Base-by-base conservation (phyloP, 2,888 invertebrate genomes). In the Sesamia inferens region DNA sequence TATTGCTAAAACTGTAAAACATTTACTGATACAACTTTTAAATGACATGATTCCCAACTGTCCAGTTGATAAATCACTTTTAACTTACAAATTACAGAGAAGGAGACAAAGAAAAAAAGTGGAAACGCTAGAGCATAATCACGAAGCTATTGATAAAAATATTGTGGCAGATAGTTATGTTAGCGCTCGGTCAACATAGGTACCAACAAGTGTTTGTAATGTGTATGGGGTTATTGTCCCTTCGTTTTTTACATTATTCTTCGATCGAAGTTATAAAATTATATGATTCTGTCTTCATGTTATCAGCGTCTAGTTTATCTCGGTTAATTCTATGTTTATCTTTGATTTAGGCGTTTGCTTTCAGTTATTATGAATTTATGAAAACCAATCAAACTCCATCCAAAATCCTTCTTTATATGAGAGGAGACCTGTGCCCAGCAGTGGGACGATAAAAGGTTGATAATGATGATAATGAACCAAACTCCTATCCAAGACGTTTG, bases 191-290 rank as follows among this genome's bases (percentile, higher is more conserved):
- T 54, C 72, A 69, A 76, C 82, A 69, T 55, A 54, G 63, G 59
- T 72, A 54, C 58, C 68, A 85, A 83, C 85, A 83, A 83, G 83
- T 85, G 85, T 85, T 69, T 68, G 66, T 61, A 51, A 39, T 72
- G 42, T 59, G 57, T 69, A 72, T 71, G 71, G 69, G 54, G 69
- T 63, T 69, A 64, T 71, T 62, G 83, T 64, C 59, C 39, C 64
- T 62, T 47, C 44, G n/a, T 62, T 42, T 71, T 67, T 54, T 62
- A 48, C 59, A 44, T 67, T 61, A 55, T 47, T 77, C 11, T 68
- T 67, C 54, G n/a, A 54, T 57, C 57, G 42, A 54, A 2, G 54
- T 51, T 39, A 61, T 70, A 59, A 44, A 59, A n/a, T 51, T 19
- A 14, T 6, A 48, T 44, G 10, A 48, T 47, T 62, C 42, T 44